These are phyloP conservation scores for Boleophthalmus pectinirostris DNA, from an alignment of 2,113 vertebrate species.

Conservation along the genomic window DNA sequence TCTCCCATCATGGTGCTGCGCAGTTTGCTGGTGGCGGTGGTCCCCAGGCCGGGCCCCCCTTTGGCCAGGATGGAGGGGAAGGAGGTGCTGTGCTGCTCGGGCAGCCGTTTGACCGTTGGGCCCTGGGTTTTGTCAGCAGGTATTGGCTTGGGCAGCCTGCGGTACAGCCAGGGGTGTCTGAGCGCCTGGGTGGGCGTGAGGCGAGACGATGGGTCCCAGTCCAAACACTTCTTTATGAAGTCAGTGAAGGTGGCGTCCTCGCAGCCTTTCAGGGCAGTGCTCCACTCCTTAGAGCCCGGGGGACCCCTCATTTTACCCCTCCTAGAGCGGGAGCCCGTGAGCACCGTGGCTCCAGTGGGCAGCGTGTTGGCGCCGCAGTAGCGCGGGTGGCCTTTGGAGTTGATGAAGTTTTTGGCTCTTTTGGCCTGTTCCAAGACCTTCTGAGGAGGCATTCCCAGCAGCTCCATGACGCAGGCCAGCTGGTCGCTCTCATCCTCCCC, in stretches of 20 bases:
- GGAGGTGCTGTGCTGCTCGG: constrained; percentile 83
- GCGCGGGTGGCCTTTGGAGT: constrained; percentile 94
- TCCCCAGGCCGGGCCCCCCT: constrained; percentile 75
- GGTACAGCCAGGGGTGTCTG: constrained; percentile 93
- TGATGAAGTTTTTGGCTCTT: constrained; percentile 96
- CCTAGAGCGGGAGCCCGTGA: constrained; percentile 87
- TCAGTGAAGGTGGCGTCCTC: constrained; percentile 92
- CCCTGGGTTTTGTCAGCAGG: constrained; percentile 79
- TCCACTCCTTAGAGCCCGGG: constrained; percentile 92
- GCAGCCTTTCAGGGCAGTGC: constrained; percentile 88
- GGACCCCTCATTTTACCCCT: constrained; percentile 91
- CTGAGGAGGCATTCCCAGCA: constrained; percentile 91
- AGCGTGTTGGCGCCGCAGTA: constrained; percentile 89
- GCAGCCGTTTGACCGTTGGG: constrained; percentile 75
- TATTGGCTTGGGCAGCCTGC: constrained; percentile 82
- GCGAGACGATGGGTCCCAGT: constrained; percentile 91
- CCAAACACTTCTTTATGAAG: constrained; percentile 95
- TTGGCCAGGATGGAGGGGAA: constrained; percentile 88
- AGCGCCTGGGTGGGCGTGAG: constrained; percentile 92
- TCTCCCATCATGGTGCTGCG: constrained; percentile 88
- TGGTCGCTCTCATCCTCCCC: constrained; percentile 97
- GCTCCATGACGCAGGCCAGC: constrained; percentile 97
- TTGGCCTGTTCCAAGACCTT: constrained; percentile 95
- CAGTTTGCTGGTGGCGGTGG: constrained; percentile 85
- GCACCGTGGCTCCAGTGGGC: constrained; percentile 84